These are phyloP conservation scores for Sinohyriopsis cumingii DNA, from an alignment of 2,888 invertebrate genomes.

Conservation along the genomic window DNA sequence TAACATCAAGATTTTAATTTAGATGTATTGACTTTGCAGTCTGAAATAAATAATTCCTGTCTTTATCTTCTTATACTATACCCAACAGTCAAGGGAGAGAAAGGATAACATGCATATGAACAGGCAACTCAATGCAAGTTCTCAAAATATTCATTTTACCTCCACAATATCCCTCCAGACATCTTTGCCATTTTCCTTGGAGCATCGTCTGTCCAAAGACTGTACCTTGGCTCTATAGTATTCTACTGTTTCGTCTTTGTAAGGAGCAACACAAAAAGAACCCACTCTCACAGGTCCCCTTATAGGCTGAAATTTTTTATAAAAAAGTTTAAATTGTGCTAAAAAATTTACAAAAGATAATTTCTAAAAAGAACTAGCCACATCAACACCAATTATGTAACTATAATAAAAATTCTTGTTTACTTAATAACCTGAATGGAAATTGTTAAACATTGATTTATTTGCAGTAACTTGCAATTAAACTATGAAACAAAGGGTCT, in stretches of 20 bases:
- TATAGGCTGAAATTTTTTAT: slow-evolving; percentile 19
- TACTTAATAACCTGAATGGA: too few relatives aligned
- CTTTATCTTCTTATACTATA: too few relatives aligned
- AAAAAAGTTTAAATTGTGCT: neutral
- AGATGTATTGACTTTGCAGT: too few relatives aligned
- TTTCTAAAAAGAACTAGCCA: too few relatives aligned
- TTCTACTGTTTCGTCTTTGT: slow-evolving; percentile 66
- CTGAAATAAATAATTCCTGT: too few relatives aligned
- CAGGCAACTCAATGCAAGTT: neutral
- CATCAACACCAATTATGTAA: too few relatives aligned
- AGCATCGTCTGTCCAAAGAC: slow-evolving; percentile 26
- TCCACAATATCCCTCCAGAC: slow-evolving; percentile 25
- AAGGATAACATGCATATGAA: neutral
- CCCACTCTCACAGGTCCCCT: slow-evolving; percentile 23
- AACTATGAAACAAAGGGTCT: too few relatives aligned
- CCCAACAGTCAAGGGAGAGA: too few relatives aligned
- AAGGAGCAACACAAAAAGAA: slow-evolving; percentile 56
- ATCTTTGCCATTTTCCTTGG: slow-evolving; percentile 13
- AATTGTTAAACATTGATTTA: too few relatives aligned
- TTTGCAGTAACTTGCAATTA: too few relatives aligned
- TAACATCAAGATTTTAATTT: too few relatives aligned
- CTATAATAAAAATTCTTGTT: too few relatives aligned
- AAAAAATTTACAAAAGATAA: neutral
- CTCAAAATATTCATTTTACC: slow-evolving; percentile 15
- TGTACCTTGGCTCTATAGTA: slow-evolving; percentile 77